Base-by-base conservation (phyloP, 2,113 vertebrate species). In the Rallus limicola region DNA sequence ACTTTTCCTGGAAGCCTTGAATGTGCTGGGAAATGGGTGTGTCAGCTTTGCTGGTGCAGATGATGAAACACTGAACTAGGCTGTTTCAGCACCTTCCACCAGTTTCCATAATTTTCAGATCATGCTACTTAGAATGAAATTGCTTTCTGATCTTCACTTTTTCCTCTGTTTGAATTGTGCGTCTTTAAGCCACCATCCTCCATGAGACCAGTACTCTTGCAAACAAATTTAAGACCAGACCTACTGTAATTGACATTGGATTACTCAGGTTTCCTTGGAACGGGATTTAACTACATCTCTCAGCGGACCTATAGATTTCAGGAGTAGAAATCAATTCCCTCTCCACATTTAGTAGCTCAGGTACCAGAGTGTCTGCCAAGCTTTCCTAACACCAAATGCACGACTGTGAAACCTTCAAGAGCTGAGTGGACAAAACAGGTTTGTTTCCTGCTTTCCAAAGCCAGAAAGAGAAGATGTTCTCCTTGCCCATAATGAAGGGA, bases 41-140 rank as follows among this genome's bases (percentile, higher is more conserved):
- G n/a, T 44, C 40, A 58, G 15, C 5, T 55, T n/a, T 0, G 0
- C 16, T 42, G 15, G 2, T 56, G 11, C 2, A 60, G 64, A 65
- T 34, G 2, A 19, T 19, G 19, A 72, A 80, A 88, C 13, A 34
- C 4, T 29, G 28, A 56, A 60, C 6, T 8, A 92, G 13, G 1
- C 36, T 36, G 36, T 36, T 36, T 36, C n/a, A 86, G 14, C n/a
- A 38, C 15, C 28, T 59, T 53, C 44, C 71, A 13, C 16, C 24
- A 55, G 16, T 59, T 67, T 36, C 23, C 11, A 12, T 38, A 67
- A 65, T 36, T 8, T 62, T 69, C 31, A 63, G 14, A 44, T 40
- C 14, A 62, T 6, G 14, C 10, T 1, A 6, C 6, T 70, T 63
- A 75, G 36, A 78, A 84, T 29, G 10, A 65, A 82, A 55, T 74